Percentiles rank a stretch among this genome's conserved stretches.
These are phyloP conservation scores for Carollia perspicillata DNA, from an alignment of 2,113 vertebrate species.

Conservation along the genomic window DNA sequence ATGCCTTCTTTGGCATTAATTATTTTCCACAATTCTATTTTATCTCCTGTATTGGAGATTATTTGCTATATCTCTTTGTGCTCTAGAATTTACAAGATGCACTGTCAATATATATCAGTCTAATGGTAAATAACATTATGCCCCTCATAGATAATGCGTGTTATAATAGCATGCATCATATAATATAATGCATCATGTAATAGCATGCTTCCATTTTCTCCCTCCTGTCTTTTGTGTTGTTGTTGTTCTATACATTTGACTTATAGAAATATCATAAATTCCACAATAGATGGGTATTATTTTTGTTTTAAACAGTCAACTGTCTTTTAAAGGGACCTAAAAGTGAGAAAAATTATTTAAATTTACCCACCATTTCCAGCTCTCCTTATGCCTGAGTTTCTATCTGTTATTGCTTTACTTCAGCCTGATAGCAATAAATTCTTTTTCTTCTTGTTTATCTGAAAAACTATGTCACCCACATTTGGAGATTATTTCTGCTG, in stretches of 20 bases:
- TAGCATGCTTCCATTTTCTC: neutral
- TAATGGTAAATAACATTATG: neutral
- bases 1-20: neutral
- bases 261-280: neutral
- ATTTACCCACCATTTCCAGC: neutral
- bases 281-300: neutral
- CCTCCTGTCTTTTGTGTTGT: neutral
- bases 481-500: neutral
- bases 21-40: neutral
- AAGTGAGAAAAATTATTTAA: neutral
- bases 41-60: neutral
- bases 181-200: neutral
- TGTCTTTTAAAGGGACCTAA: neutral
- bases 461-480: neutral
- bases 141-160: neutral
- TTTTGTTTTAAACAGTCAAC: neutral
- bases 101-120: neutral
- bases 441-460: neutral
- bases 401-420: neutral
- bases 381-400: neutral
- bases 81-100: neutral
- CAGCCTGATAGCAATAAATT: neutral
- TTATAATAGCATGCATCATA: neutral
- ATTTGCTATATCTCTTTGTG: neutral
- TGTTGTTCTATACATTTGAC: neutral